Evolutionary conservation across 1,140 invertebrate species (phyloP), one percentile per base, ranked within the genome.

Genomic region (Acyrthosiphon pisum): DNA sequence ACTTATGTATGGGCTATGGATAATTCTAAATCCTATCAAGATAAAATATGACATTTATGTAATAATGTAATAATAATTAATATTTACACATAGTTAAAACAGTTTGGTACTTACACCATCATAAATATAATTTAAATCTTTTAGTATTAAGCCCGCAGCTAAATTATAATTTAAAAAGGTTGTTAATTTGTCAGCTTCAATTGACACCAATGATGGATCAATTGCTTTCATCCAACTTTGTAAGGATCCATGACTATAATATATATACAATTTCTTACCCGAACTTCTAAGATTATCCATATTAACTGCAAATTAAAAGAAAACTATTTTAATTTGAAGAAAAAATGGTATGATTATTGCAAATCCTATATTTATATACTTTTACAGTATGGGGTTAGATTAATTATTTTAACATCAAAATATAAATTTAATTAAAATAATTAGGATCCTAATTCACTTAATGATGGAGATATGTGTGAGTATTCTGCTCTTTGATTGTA

Each of bases 161-260:
- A 2, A 0, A 68, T n/a, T 14, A 11, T 11, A 0, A 14, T 9
- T 0, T 4, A 68, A 14, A 68, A 30, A 68, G 30, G 3, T 1
- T 68, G 11, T 3, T 14, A 68, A 30, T n/a, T n/a, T 3, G 3
- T 0, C 11, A 11, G 3, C 8, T n/a, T 68, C 30, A n/a, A 0
- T 14, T 46, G 44, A 7, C 1, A n/a, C 4, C 11, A 30, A 0
- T 0, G 9, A 8, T 4, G 0, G 4, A 68, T 30, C 1, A n/a
- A 14, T 14, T 68, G 60, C 8, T 60, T 23, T 0, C 9, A 30
- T 14, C 56, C 56, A 60, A 23, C 30, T 30, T 60, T 9, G 2
- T 60, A 60, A 60, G 11, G 26, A 30, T 4, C 56, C 56, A 30
- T 60, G 26, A 60, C 8, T 60, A 30, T 60, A 60, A 60, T 30